Evolutionary conservation across 1,140 invertebrate species (phyloP), one percentile per base, ranked within the genome.

Genomic region (Phocides pigmalion): DNA sequence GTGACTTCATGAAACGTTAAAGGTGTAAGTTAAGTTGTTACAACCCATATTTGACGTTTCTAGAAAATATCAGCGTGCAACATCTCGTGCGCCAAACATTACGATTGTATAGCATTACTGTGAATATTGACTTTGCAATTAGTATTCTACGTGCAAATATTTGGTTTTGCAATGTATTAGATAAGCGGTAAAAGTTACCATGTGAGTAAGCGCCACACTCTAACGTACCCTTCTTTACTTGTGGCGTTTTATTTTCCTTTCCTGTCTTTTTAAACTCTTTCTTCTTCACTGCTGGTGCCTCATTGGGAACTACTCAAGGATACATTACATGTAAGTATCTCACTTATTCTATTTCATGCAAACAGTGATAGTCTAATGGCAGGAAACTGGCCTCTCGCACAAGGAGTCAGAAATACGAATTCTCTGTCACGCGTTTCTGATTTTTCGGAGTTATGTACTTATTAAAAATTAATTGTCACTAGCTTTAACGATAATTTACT

Each of bases 221-320:
- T 70, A 58, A 89, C 88, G 82, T 88, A 90, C 91, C 89, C 83
- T 89, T 92, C 69, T 87, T 92, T 42, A 64, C 46, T 14, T 78
- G 54, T 54, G 85, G 84, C 53, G 76, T 62, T 87, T 86, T 87
- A 68, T 89, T 91, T 68, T 91, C 87, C 74, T 91, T 91, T 25
- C 84, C 84, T 35, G 69, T 58, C 54, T 83, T 88, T 87, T 89
- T 87, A 17, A 14, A 78, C 62, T 89, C 84, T 69, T 82, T 87
- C 80, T 86, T 88, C 81, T 82, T 86, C 17, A 28, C 66, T 51
- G 54, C 64, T 68, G 77, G 67, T 56, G 68, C 49, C 68, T 87
- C 84, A 74, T 54, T 82, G 20, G 69, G 64, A 71, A 74, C 81
- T 89, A 71, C 66, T 76, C 79, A 56, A 25, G 59, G 32, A 62